Evolutionary conservation across 1,140 invertebrate genomes (phyloP).

Genomic region (Leucophenga varia): DNA sequence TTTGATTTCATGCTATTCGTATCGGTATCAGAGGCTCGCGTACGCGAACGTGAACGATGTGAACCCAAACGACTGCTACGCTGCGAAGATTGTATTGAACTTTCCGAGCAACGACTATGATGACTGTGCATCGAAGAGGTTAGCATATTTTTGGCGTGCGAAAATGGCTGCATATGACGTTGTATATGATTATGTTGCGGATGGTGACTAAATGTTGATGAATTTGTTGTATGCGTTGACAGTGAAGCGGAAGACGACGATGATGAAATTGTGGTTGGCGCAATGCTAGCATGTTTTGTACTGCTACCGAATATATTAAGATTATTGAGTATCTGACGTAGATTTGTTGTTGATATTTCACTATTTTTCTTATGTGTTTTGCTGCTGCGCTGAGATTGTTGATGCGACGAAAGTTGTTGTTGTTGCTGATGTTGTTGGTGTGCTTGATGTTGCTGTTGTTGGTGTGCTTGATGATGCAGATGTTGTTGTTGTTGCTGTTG

Average conservation of each 20-base stretch:
- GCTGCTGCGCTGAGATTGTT: conserved; percentile 29
- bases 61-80: conserved; percentile 53
- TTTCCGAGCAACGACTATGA: conserved; percentile 51
- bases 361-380: conserved; percentile 52
- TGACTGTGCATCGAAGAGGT: conserved; percentile 54
- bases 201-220: conserved; percentile 16
- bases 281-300: conserved; percentile 48
- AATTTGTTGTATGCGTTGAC: conserved; percentile 13
- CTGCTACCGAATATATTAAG: conserved; percentile 73
- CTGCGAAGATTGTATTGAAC: conserved; percentile 44
- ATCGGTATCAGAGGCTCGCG: conserved; percentile 61
- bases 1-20: conserved; percentile 71
- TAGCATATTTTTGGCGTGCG: conserved; percentile 41
- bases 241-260: conserved; percentile 3
- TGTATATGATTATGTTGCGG: not conserved
- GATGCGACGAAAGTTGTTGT: conserved; percentile 17
- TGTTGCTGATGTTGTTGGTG: conserved; percentile 18
- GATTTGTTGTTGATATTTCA: conserved; percentile 61
- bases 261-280: conserved; percentile 15
- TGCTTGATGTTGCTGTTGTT: conserved; percentile 19
- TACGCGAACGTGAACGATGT: conserved; percentile 50
- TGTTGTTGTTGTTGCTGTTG: conserved; percentile 27
- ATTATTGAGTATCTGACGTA: conserved; percentile 75
- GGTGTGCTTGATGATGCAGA: conserved; percentile 13
- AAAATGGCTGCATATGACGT: conserved; percentile 30